phyloP scores from a whole-genome alignment of 2,797 vertebrate species.

The Anguilla obscura region DNA sequence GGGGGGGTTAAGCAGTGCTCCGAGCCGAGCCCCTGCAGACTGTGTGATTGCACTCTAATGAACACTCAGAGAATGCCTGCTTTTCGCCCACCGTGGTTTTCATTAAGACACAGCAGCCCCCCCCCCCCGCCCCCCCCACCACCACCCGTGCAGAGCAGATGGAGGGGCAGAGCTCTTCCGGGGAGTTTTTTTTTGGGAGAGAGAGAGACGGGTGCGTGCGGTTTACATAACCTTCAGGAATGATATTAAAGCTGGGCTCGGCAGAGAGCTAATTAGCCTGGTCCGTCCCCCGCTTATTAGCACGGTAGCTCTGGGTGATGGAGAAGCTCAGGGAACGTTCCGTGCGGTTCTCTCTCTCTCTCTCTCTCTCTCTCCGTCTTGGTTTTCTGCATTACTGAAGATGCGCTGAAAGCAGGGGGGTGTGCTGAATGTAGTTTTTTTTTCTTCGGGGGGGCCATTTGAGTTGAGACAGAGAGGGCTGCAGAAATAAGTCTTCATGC shows the following conservation, averaged over 20 bases:
- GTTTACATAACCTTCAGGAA: constrained; percentile 8
- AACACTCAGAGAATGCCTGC: not conserved
- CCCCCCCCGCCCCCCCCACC: not conserved
- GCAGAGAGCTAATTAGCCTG: not conserved
- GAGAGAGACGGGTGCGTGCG: not conserved
- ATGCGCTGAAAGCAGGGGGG: not conserved
- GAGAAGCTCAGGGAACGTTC: not conserved
- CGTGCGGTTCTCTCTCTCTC: not conserved
- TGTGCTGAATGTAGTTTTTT: not conserved
- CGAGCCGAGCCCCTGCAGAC: not conserved
- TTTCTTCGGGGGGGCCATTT: not conserved
- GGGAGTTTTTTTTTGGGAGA: not conserved
- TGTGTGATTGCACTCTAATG: not conserved
- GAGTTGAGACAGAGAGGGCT: not conserved
- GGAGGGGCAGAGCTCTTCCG: not conserved
- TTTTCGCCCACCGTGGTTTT: not conserved
- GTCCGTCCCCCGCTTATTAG: not conserved
- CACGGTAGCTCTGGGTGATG: not conserved
- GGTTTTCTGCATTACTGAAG: not conserved
- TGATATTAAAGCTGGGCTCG: not conserved
- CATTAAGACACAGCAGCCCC: not conserved
- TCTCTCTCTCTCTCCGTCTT: not conserved
- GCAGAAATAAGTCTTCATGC: not conserved
- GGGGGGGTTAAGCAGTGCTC: not conserved
- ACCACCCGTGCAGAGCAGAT: not conserved